phyloP scores from a whole-genome alignment of 1,140 invertebrate genomes.

The Drosophila ficusphila region DNA sequence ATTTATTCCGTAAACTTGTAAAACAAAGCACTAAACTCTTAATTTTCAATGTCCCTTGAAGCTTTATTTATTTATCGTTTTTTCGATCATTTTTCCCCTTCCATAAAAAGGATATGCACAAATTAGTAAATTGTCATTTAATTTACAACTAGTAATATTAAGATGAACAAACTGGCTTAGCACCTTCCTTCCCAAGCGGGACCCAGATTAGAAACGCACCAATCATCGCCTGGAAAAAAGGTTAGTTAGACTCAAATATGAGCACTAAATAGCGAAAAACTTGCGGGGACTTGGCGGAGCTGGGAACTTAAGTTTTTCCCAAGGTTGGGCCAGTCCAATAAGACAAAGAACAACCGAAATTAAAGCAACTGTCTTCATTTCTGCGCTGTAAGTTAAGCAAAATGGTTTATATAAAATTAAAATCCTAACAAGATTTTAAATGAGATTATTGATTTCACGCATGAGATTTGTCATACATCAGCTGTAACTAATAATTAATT shows the following conservation, averaged over 20 bases:
- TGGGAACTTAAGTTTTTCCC: not conserved
- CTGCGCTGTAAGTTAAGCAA: not conserved
- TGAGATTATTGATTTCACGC: not conserved
- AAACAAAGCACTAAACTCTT: too few relatives aligned
- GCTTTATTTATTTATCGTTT: too few relatives aligned
- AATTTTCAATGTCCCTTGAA: too few relatives aligned
- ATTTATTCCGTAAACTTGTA: too few relatives aligned
- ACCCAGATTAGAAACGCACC: conserved; percentile 2
- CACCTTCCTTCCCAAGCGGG: conserved; percentile 11
- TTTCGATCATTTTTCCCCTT: too few relatives aligned
- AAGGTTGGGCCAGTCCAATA: not conserved
- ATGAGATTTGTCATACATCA: too few relatives aligned
- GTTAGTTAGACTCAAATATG: not conserved
- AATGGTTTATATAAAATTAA: not conserved
- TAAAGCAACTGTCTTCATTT: not conserved
- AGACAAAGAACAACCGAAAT: not conserved
- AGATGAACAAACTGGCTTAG: too few relatives aligned
- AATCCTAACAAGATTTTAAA: not conserved
- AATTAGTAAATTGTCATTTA: too few relatives aligned
- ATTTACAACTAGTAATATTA: too few relatives aligned
- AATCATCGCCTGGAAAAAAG: not conserved
- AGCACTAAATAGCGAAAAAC: not conserved
- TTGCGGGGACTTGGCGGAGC: not conserved
- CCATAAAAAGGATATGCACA: too few relatives aligned
- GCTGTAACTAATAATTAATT: too few relatives aligned